Percentiles rank a stretch among this genome's conserved stretches.
Evolutionary conservation across 23 tunicate species (phyloP).

Genomic region (Halocynthia roretzi): DNA sequence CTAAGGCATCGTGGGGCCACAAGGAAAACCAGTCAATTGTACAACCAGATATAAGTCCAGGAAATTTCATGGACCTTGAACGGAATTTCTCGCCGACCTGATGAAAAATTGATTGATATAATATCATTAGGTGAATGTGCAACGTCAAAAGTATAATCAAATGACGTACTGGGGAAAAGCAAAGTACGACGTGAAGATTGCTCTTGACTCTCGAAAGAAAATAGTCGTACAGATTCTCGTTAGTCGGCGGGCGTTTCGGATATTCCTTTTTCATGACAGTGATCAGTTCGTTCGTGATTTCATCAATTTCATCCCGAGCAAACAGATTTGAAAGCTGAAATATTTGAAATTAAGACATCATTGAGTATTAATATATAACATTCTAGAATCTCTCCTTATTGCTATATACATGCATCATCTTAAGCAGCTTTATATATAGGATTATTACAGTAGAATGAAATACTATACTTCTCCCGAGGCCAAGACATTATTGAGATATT

Average conservation of each 20-base stretch:
- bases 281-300: conserved; percentile 64
- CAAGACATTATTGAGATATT: conserved; percentile 88
- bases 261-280: conserved; percentile 87
- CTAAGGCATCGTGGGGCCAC: conserved; percentile 95
- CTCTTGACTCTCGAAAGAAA: conserved; percentile 69
- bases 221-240: conserved; percentile 88
- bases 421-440: neutral
- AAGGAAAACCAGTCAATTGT: conserved; percentile 96
- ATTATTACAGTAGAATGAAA: neutral
- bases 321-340: conserved; percentile 75
- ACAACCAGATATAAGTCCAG: conserved; percentile 94
- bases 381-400: neutral
- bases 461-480: conserved; percentile 89
- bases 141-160: neutral
- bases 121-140: neutral
- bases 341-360: neutral
- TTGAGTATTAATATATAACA: neutral
- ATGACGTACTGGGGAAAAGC: conserved; percentile 63
- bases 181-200: conserved; percentile 80
- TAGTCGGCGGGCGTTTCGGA: conserved; percentile 78
- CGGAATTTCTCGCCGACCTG: conserved; percentile 88
- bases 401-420: neutral
- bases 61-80: conserved; percentile 91
- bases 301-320: conserved; percentile 91
- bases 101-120: neutral